Conservation (phyloP, 2,113 vertebrate species). For the Edolisoma coerulescens region DNA sequence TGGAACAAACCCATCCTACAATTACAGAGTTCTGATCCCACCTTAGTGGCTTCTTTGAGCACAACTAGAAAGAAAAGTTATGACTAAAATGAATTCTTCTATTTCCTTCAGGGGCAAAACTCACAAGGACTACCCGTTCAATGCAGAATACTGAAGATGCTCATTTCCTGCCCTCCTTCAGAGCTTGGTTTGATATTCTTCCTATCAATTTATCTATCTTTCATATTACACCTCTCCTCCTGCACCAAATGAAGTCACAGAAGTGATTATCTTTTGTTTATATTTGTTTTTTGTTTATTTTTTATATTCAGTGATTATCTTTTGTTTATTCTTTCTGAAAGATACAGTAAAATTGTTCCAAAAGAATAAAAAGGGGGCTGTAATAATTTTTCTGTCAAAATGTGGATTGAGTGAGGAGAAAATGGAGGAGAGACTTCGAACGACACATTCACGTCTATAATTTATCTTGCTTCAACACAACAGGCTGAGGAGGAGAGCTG, state of each 20-base stretch:
- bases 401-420: neutral
- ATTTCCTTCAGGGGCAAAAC: neutral
- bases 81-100: neutral
- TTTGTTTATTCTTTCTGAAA: neutral
- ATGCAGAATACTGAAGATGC: constrained; percentile 20
- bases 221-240: neutral
- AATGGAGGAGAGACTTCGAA: neutral
- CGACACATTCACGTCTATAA: neutral
- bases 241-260: neutral
- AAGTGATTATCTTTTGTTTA: neutral
- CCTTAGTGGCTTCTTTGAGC: neutral
- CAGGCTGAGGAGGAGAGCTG: neutral
- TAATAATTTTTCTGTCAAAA: neutral
- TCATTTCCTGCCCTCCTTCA: neutral
- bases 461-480: neutral
- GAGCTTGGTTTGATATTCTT: neutral
- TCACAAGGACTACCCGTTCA: constrained; percentile 38
- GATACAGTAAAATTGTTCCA: neutral
- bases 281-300: neutral
- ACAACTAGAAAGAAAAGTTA: neutral
- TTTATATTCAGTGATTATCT: neutral
- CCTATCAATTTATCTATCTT: neutral
- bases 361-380: neutral
- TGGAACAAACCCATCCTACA: neutral
- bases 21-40: neutral